Base-by-base conservation (phyloP, 1,140 invertebrate species). In the Dicyema japonicum region DNA sequence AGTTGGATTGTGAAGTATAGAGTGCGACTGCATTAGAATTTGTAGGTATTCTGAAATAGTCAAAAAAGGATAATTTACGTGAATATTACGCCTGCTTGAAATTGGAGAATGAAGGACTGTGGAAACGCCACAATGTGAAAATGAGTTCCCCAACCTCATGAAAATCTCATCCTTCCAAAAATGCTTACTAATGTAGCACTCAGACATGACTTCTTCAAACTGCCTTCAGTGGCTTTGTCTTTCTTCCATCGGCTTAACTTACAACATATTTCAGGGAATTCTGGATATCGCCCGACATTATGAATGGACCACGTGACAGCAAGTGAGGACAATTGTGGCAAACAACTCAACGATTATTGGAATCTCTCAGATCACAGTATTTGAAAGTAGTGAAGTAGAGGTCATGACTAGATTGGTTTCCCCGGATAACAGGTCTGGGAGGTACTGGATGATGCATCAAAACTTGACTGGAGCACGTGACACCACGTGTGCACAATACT, bases 161-260 rank as follows among this genome's bases (percentile, higher is more conserved):
- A 52, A 53, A 21, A 36, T 70, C 3, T 62, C 60, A 1, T 46
- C 58, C n/a, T 78, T 85, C 42, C 68, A 82, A 42, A 63, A 67
- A 38, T 49, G 80, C n/a, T 46, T 88, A 1, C 38, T 72, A 0
- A 56, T 72, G 7, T 78, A 54, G 61, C 66, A 1, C 49, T 75
- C 4, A 56, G 69, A 30, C 72, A 75, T 2, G 74, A 82, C 45
- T 47, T 69, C 78, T n/a, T 6, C 58, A 67, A 23, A 60, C 60
- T 5, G 60, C 63, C 11, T 59, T 80, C 40, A 53, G 54, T 0
- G 52, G 61, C 26, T 72, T 71, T 45, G 60, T 63, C n/a, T 60
- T 1, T 57, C 63, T 33, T 47, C 63, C 23, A 12, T 33, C 15
- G 22, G 22, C 15, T 5, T 12, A n/a, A 23, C 9, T 23, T 23